Percentiles rank a stretch among this genome's conserved stretches.
Evolutionary conservation across 2,797 vertebrate species (phyloP).

Genomic region (Phrynocephalus guinanensis): DNA sequence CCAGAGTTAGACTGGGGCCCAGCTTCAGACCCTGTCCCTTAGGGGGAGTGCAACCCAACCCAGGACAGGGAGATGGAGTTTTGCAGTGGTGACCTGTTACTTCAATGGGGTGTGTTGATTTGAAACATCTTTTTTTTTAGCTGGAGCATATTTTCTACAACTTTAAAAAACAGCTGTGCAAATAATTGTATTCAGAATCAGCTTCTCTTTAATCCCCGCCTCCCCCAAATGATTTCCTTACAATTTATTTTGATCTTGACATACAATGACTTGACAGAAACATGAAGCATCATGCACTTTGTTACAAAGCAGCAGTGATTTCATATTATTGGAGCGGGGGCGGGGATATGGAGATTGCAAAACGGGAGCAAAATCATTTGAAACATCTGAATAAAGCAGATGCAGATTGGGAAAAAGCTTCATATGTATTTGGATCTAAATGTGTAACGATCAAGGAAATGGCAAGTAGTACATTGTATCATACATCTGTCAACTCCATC

Average conservation of each 20-base stretch:
- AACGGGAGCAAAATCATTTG: slow-evolving; percentile 39
- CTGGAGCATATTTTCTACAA: no score
- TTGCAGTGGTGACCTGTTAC: no score
- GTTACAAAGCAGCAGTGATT: slow-evolving; percentile 38
- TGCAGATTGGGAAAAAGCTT: slow-evolving; percentile 31
- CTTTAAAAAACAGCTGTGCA: not conserved
- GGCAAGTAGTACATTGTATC: slow-evolving; percentile 13
- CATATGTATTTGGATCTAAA: slow-evolving; percentile 23
- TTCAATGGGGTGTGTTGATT: no score
- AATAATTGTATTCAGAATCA: not conserved
- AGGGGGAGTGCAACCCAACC: no score
- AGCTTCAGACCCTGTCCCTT: no score
- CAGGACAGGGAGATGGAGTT: no score
- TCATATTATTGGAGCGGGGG: slow-evolving; percentile 31
- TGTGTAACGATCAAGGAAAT: slow-evolving; percentile 38
- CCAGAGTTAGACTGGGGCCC: no score
- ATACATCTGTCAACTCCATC: not conserved
- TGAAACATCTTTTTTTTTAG: no score
- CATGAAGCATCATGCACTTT: slow-evolving; percentile 24
- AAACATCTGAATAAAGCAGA: slow-evolving; percentile 38
- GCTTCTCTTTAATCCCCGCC: not conserved
- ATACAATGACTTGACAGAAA: not conserved
- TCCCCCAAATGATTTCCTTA: no score
- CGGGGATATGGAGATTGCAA: slow-evolving; percentile 47
- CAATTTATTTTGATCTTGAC: slow-evolving; percentile 16